Base-by-base conservation (phyloP, 37 sponge, comb jelly and placozoan genomes). In the Beroe ovata region DNA sequence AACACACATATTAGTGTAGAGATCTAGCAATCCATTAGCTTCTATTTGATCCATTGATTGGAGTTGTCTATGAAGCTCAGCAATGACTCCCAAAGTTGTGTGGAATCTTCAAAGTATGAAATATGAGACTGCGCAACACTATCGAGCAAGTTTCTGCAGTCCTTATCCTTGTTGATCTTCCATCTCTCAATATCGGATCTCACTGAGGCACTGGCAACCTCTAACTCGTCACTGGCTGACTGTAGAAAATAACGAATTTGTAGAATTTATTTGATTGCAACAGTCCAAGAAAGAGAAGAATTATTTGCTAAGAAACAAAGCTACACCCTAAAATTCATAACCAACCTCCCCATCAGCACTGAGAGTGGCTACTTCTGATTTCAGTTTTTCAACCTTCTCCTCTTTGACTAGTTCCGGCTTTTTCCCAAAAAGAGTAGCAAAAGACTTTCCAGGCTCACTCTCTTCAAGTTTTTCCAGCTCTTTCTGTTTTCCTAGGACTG, bases 111-210 rank as follows among this genome's bases (percentile, higher is more conserved):
- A 54, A 20, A 77, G 38, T 14, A 77, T 0, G n/a, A 1, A 23
- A 77, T 1, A 23, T 77, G 35, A 8, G 84, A 11, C 4, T 42
- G 23, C 3, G 84, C 42, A 23, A 77, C 54, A 77, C 54, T 41
- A 36, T 39, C 42, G 18, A 77, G 28, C 54, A 38, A 77, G 22
- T 4, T n/a, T 77, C 47, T 39, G 28, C 35, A 77, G 54, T 77
- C 84, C 41, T 77, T 77, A 4, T 77, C 84, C 33, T 77, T 77
- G 47, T 77, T 77, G 21, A 77, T 77, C 26, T 77, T 77, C 84
- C 84, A 77, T 39, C 84, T 30, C n/a, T 77, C 84, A 22, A 77
- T 77, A 42, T 77, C 84, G 21, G 84, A 77, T 77, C 84, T 8
- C 36, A 77, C 38, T 28, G 84, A 39, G 4, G 84, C 84, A 77